Evolutionary conservation across 2,888 invertebrate species (phyloP), one percentile per base, ranked within the genome.

Genomic region (Acanthosoma haemorrhoidale): DNA sequence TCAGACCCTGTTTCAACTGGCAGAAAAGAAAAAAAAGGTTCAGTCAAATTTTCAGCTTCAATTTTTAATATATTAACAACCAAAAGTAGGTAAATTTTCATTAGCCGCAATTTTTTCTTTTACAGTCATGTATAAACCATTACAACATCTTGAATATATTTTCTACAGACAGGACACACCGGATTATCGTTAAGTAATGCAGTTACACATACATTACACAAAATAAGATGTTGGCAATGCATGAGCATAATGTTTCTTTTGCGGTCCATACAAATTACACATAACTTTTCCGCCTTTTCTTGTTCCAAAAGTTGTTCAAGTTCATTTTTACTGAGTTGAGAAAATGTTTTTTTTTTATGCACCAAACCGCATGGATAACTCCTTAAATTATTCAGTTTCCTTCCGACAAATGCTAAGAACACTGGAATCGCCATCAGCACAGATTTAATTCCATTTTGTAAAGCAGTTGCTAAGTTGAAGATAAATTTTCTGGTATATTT

Each of bases 261-360:
- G 3, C 39, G 41, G 63, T 70, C 72, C 72, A 72, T 70, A 57
- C 72, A 72, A n/a, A 72, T 63, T n/a, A 72, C 38, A 39, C 72
- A 72, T n/a, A 67, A 66, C 9, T 57, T 72, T 8, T 43, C 29
- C 1, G 70, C 70, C 15, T 68, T 67, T 68, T 72, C 72, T 38
- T 68, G 43, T 59, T 70, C 72, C 4, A 72, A 63, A 11, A 57
- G 61, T 21, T 57, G 70, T 34, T 67, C 31, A 5, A 72, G 43
- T 2, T 51, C 57, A 21, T 43, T 32, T 41, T 11, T 21, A 34
- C 25, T 51, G 25, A 51, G 51, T 29, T 51, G 21, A 5, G 51
- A 25, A 5, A 51, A 1, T 51, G 21, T 21, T 43, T 36, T 25
- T 38, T 61, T 38, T 13, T 38, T 38, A 2, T 34, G 15, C 3